Evolutionary conservation across 2,888 invertebrate species (phyloP).

Genomic region (Eupithecia abbreviata): DNA sequence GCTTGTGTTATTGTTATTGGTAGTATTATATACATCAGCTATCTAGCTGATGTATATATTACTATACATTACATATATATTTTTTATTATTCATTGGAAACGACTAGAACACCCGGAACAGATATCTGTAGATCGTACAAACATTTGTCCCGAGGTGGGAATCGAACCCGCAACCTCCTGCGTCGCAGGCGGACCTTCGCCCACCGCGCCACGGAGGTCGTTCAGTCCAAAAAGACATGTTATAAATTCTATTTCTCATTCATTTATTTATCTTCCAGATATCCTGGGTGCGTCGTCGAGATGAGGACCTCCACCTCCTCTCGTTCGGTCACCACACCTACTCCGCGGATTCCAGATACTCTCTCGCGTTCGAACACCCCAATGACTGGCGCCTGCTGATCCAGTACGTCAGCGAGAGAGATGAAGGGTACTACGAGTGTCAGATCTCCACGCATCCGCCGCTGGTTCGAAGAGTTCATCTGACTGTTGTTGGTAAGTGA

Average conservation of each 20-base stretch:
- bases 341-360: conserved; percentile 87
- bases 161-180: too few species aligned
- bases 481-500: conserved; percentile 88
- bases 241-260: background rate
- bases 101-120: too few species aligned
- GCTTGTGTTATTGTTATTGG: too few species aligned
- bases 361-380: conserved; percentile 87
- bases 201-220: too few species aligned
- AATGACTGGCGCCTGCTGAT: conserved; percentile 91
- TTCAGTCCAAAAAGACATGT: too few species aligned
- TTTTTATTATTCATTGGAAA: too few species aligned
- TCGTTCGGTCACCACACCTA: conserved; percentile 87
- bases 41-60: too few species aligned
- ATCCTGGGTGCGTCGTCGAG: conserved; percentile 88
- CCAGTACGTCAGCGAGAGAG: conserved; percentile 88
- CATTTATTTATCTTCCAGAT: conserved; percentile 65
- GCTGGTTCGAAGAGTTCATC: conserved; percentile 86
- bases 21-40: too few species aligned
- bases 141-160: too few species aligned
- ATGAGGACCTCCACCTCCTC: conserved; percentile 87
- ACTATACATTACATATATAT: too few species aligned
- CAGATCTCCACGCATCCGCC: conserved; percentile 92
- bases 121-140: too few species aligned
- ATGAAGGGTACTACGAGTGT: conserved; percentile 91
- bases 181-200: too few species aligned